These are phyloP conservation scores for Ptychochromis oligacanthus DNA, from an alignment of 2,113 vertebrate genomes.

Conservation along the genomic window DNA sequence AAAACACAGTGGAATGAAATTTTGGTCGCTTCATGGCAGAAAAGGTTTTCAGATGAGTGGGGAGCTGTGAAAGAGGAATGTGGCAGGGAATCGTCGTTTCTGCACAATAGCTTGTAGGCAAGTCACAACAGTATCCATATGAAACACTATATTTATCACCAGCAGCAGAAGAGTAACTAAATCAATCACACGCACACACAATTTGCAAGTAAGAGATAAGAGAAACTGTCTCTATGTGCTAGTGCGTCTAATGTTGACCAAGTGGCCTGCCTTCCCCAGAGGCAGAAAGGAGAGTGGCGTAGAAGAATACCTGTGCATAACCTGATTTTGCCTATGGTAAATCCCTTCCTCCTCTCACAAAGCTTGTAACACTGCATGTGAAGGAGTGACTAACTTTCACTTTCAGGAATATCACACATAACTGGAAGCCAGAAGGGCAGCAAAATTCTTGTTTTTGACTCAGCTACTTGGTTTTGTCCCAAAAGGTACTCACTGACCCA, in stretches of 20 bases:
- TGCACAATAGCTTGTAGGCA: neutral
- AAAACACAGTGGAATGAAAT: neutral
- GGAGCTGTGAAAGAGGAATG: neutral
- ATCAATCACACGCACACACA: neutral
- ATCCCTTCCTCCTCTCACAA: neutral
- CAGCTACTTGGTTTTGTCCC: conserved; percentile 62
- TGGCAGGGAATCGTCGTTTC: neutral
- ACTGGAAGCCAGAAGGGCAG: conserved; percentile 38
- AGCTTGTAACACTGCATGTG: conserved; percentile 9
- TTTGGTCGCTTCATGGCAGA: neutral
- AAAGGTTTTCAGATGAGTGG: neutral
- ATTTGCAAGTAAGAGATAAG: conserved; percentile 27
- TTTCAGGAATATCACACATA: conserved; percentile 58
- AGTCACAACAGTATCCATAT: neutral
- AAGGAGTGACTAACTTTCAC: conserved; percentile 33
- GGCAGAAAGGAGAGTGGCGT: neutral
- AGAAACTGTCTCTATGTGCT: neutral
- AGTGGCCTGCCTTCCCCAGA: conserved; percentile 33
- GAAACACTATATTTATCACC: conserved; percentile 1
- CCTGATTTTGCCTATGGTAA: conserved; percentile 9
- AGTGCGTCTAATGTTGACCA: conserved; percentile 1
- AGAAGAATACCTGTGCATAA: conserved; percentile 20
- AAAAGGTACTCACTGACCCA: conserved; percentile 58
- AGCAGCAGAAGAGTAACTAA: neutral
- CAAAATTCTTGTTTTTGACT: conserved; percentile 58